Evolutionary conservation across 2,888 invertebrate genomes (phyloP), one percentile per base, ranked within the genome.

Genomic region (Brachycybe producta): DNA sequence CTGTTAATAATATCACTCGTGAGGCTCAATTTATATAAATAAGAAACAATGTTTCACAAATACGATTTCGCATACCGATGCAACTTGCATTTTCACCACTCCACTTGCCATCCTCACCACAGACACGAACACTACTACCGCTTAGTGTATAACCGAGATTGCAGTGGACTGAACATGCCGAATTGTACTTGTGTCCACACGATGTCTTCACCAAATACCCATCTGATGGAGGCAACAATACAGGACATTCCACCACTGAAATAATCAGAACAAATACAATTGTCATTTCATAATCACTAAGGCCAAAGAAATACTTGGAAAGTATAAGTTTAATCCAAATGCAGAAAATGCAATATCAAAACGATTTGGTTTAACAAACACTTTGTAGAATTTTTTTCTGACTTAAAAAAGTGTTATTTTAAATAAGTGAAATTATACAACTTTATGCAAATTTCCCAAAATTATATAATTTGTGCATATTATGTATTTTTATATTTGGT

Each of bases 131-230:
- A 57, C 67, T 67, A 56, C 68, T 70, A 13, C 64, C 77, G 62
- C 56, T 62, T 59, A 60, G 70, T 58, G 62, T 70, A 62, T 76
- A 81, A 1, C 81, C 80, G 24, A 77, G 74, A 58, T 74, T 72
- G 61, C 81, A 82, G 38, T 77, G 68, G 5, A 78, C 69, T 1
- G 80, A 80, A 63, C 80, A 81, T 0, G 79, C 80, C n/a, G 78
- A 78, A 61, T 80, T 77, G 43, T 79, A 69, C 5, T 77, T 77
- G 58, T 76, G 77, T 52, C 70, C 73, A 61, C 80, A 80, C 26
- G 71, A 69, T 34, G 70, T 71, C 57, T 77, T 77, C 2, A 80
- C 77, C 60, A 80, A 76, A 62, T 78, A 79, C 3, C 80, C 81
- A 61, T 79, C 73, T 46, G 72, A 69, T 1, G 81, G 80, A 1